Percentiles rank a stretch among this genome's conserved stretches.
Evolutionary conservation across 2,888 invertebrate species (phyloP).

Genomic region (Drosophila mimetica): DNA sequence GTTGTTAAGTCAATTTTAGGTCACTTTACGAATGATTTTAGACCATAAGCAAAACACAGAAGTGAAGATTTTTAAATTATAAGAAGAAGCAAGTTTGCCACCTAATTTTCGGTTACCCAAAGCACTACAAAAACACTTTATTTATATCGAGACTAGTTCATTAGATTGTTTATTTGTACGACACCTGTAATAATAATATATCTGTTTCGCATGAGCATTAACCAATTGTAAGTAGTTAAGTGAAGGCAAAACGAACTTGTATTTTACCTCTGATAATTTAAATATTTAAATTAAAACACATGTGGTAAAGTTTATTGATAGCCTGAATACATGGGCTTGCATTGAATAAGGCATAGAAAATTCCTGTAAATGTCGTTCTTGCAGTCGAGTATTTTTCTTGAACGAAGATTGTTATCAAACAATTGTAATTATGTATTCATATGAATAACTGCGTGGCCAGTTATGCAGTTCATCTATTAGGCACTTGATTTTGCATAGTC

Average conservation of each 20-base stretch:
- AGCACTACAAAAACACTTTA: conserved; percentile 37
- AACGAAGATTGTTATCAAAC: conserved; percentile 50
- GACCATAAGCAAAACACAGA: conserved; percentile 50
- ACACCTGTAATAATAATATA: conserved; percentile 52
- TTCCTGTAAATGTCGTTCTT: neutral
- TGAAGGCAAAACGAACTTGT: conserved; percentile 44
- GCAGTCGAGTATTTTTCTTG: conserved; percentile 49
- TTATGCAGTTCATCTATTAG: conserved; percentile 30
- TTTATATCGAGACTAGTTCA: conserved; percentile 56
- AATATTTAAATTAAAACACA: conserved; percentile 53
- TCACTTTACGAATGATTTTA: conserved; percentile 70
- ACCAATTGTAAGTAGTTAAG: conserved; percentile 58
- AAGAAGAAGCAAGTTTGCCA: conserved; percentile 25
- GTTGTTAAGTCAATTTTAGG: conserved; percentile 66
- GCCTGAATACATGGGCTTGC: conserved; percentile 3
- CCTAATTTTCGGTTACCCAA: conserved; percentile 37
- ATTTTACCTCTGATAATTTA: conserved; percentile 65
- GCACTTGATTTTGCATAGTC: conserved; percentile 53
- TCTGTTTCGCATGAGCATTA: conserved; percentile 50
- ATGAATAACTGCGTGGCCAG: conserved; percentile 47
- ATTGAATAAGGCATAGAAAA: conserved; percentile 1
- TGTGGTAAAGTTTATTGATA: conserved; percentile 32
- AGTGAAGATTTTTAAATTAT: conserved; percentile 27
- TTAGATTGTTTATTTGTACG: conserved; percentile 67
- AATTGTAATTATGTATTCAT: conserved; percentile 76